A percentile compares a stretch with the other conserved stretches of the same genome.
phyloP scores from a whole-genome alignment of 2,113 vertebrate species.

The Bucco capensis region DNA sequence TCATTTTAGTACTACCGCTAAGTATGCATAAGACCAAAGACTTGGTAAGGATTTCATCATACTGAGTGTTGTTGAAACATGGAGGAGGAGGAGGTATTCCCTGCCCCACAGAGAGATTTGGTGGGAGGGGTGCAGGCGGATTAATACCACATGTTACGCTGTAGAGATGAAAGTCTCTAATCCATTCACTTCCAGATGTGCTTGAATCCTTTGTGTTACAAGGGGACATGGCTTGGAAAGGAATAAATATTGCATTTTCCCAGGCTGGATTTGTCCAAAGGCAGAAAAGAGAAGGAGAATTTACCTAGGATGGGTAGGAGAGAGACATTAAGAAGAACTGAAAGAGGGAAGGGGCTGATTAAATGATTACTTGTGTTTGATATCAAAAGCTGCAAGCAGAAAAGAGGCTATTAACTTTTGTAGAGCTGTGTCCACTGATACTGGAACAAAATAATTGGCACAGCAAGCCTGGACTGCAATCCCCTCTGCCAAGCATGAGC shows the following conservation, averaged over 20 bases:
- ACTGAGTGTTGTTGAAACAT: not conserved
- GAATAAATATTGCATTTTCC: conserved; percentile 46
- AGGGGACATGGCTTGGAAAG: not conserved
- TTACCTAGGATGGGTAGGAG: not conserved
- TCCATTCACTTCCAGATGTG: not conserved
- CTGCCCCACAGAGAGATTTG: not conserved
- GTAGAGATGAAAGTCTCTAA: conserved; percentile 2
- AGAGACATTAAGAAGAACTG: not conserved
- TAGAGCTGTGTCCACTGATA: conserved; percentile 23
- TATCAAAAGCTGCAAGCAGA: not conserved
- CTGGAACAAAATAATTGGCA: not conserved
- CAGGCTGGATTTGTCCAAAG: not conserved
- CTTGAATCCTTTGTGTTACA: not conserved
- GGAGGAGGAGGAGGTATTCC: not conserved
- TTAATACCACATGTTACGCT: not conserved
- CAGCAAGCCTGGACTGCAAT: not conserved
- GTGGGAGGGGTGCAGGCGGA: not conserved
- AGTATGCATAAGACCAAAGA: not conserved
- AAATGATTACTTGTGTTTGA: not conserved
- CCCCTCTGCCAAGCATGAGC: conserved; percentile 28
- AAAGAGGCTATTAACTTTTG: conserved; percentile 3
- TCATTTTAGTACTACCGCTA: not conserved
- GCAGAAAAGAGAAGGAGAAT: not conserved
- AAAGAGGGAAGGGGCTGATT: not conserved
- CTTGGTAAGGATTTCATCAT: not conserved